phyloP scores from a whole-genome alignment of 2,888 invertebrate genomes.

The Dolichomitus sp. region DNA sequence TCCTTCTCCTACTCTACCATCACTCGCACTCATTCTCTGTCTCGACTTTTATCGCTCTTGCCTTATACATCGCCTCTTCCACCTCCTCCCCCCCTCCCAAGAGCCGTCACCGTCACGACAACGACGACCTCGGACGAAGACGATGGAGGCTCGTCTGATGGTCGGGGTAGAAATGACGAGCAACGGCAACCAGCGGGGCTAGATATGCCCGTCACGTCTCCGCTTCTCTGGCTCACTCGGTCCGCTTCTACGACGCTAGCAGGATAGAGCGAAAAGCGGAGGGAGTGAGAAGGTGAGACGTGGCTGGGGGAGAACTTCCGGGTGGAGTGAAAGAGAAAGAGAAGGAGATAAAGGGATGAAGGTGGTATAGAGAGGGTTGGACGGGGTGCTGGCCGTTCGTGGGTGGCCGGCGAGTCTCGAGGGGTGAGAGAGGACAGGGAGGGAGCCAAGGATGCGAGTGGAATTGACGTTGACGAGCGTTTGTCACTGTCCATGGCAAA shows the following conservation, averaged over 20 bases:
- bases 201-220: conserved; percentile 85
- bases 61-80: conserved; percentile 25
- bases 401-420: conserved; percentile 41
- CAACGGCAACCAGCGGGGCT: conserved; percentile 79
- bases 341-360: conserved; percentile 35
- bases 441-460: conserved; percentile 77
- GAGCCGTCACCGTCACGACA: conserved; percentile 56
- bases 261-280: conserved; percentile 56
- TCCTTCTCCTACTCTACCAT: conserved; percentile 52
- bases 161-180: conserved; percentile 82
- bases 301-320: conserved; percentile 50
- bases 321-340: conserved; percentile 52
- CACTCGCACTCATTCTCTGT: conserved; percentile 44
- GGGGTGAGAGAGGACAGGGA: conserved; percentile 54
- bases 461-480: conserved; percentile 85
- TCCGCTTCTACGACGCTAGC: conserved; percentile 32
- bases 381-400: conserved; percentile 20
- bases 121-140: conserved; percentile 57
- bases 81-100: conserved; percentile 17
- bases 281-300: conserved; percentile 68
- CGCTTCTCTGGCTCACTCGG: conserved; percentile 72
- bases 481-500: conserved; percentile 85
- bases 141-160: conserved; percentile 63
- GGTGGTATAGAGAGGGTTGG: conserved; percentile 4
- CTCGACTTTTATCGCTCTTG: conserved; percentile 35